phyloP scores from a whole-genome alignment of 2,113 vertebrate species.

The Oncorhynchus kisutch region DNA sequence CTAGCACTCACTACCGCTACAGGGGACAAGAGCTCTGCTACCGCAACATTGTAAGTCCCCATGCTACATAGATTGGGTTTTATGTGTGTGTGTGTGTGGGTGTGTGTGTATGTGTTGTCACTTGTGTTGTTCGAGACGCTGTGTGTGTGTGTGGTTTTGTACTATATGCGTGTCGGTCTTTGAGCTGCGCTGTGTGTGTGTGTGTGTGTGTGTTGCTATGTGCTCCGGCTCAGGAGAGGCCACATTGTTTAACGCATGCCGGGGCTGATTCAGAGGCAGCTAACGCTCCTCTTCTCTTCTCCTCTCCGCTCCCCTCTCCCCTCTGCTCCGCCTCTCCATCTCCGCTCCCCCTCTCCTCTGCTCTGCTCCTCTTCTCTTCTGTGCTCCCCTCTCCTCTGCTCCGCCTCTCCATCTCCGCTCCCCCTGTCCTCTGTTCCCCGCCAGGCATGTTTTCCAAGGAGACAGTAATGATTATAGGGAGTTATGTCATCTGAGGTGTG shows the following conservation, averaged over 20 bases:
- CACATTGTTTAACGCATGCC: constrained; percentile 75
- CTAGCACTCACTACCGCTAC: not conserved
- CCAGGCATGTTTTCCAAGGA: constrained; percentile 68
- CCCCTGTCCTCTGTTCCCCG: constrained; percentile 34
- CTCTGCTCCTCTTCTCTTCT: not conserved
- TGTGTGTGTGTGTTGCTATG: constrained; percentile 39
- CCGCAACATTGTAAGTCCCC: constrained; percentile 22
- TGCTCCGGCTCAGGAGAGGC: constrained; percentile 56
- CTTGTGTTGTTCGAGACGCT: not conserved
- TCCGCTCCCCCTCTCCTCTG: constrained; percentile 22
- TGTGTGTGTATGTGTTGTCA: not conserved
- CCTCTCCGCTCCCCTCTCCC: constrained; percentile 16
- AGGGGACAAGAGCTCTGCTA: constrained; percentile 23
- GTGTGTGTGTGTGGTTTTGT: constrained; percentile 1
- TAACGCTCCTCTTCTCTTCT: constrained; percentile 13
- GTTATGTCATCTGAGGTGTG: constrained; percentile 44
- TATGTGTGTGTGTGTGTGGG: not conserved
- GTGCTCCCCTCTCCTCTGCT: constrained; percentile 24
- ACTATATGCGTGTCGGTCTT: not conserved
- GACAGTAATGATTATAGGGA: constrained; percentile 72
- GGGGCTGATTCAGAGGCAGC: constrained; percentile 69
- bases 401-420: constrained; percentile 3
- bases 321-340: too few species aligned
- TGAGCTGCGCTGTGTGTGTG: constrained; percentile 10
- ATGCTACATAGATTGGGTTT: constrained; percentile 10